phyloP scores from a whole-genome alignment of 1,140 invertebrate species.

The Pemphigus obesinymphae region DNA sequence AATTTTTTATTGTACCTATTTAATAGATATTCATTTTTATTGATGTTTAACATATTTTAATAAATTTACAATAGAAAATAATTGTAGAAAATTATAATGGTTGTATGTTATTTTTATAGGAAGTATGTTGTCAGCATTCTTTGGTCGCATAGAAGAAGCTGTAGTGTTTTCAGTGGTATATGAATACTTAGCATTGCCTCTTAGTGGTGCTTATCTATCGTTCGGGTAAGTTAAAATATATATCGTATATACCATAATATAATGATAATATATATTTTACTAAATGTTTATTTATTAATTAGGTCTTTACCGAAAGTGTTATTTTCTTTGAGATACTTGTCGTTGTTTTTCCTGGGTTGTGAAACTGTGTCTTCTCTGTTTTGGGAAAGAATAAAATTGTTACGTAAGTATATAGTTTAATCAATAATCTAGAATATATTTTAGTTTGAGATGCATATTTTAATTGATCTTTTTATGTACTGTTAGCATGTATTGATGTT shows the following conservation, averaged over 20 bases:
- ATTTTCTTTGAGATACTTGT: conserved; percentile 58
- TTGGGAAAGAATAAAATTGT: conserved; percentile 60
- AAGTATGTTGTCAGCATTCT: conserved; percentile 60
- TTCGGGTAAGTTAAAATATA: conserved; percentile 50
- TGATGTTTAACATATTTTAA: neutral
- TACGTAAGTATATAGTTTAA: conserved; percentile 53
- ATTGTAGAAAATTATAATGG: neutral
- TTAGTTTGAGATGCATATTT: neutral
- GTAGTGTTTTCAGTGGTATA: conserved; percentile 60
- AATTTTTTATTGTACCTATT: too few relatives aligned
- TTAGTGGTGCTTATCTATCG: conserved; percentile 62
- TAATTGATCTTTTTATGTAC: neutral
- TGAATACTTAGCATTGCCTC: conserved; percentile 60
- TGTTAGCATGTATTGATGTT: conserved; percentile 6
- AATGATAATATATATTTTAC: neutral
- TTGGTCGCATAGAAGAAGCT: conserved; percentile 59
- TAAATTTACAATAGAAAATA: neutral
- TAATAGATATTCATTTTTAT: neutral
- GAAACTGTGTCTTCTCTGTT: conserved; percentile 64
- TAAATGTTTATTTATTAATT: conserved; percentile 41
- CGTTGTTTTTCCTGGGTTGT: conserved; percentile 64
- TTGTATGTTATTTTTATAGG: conserved; percentile 50
- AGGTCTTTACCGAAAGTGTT: conserved; percentile 54
- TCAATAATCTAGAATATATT: neutral
- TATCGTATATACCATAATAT: neutral